Conservation (phyloP, 2,888 invertebrate genomes). For the Baronia brevicornis region DNA sequence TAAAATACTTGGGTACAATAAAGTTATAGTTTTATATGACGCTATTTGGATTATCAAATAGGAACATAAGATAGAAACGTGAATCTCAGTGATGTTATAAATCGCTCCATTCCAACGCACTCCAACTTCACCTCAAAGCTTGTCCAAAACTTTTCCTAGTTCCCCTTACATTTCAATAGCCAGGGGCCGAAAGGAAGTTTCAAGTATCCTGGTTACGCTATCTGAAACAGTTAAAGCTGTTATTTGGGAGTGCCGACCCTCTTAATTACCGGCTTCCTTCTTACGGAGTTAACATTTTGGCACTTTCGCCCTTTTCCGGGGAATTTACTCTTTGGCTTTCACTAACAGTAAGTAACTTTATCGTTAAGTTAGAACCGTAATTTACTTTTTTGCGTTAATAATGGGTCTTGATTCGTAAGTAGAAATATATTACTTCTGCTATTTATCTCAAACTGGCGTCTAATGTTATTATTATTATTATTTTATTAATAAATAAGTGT, state of each 20-base stretch:
- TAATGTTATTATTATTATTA: too few relatives aligned
- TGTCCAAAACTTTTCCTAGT: constrained; percentile 9
- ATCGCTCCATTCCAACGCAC: constrained; percentile 2
- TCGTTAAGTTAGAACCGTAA: background rate
- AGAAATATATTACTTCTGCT: too few relatives aligned
- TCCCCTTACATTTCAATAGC: constrained; percentile 20
- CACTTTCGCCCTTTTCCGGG: constrained; percentile 18
- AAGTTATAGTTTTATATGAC: too few relatives aligned
- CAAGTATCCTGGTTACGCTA: constrained; percentile 25
- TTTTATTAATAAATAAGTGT: too few relatives aligned
- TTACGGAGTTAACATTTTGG: constrained; percentile 28
- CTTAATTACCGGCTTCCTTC: constrained; percentile 37
- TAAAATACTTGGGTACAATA: too few relatives aligned
- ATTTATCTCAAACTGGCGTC: too few relatives aligned
- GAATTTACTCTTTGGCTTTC: constrained; percentile 5
- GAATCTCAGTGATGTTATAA: background rate
- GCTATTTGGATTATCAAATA: too few relatives aligned
- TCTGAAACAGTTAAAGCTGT: constrained; percentile 35
- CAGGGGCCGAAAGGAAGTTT: constrained; percentile 22
- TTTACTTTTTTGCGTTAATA: background rate
- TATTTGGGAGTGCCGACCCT: constrained; percentile 27
- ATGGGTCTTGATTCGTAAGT: too few relatives aligned
- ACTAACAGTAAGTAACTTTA: constrained; percentile 1
- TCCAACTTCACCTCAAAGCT: constrained; percentile 1
- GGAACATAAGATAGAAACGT: too few relatives aligned